A percentile compares a stretch with the other conserved stretches of the same genome.
phyloP scores from a whole-genome alignment of 2,113 vertebrate genomes.

The Megaceryle torquata region DNA sequence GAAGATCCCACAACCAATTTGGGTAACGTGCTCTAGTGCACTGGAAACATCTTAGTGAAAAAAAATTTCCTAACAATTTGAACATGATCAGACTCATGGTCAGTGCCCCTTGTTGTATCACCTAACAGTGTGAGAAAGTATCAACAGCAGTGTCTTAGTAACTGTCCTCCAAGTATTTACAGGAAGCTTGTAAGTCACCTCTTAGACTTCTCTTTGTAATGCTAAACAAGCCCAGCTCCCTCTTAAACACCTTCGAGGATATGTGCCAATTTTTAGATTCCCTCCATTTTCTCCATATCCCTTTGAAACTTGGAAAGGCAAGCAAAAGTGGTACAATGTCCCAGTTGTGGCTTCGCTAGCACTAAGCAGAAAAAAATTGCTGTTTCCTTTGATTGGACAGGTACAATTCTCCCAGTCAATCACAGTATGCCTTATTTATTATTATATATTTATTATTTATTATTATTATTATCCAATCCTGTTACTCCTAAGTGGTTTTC shows the following conservation, averaged over 20 bases:
- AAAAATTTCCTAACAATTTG: neutral
- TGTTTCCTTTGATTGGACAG: neutral
- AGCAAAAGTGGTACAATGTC: neutral
- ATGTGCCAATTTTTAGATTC: neutral
- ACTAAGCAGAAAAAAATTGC: neutral
- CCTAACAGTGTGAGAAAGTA: neutral
- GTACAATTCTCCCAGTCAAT: neutral
- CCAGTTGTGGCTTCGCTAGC: neutral
- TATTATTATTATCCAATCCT: neutral
- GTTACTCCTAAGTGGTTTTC: neutral
- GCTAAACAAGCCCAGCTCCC: neutral
- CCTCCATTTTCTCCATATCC: neutral
- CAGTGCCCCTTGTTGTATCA: neutral
- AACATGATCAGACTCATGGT: neutral
- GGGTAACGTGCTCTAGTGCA: neutral
- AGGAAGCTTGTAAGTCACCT: neutral
- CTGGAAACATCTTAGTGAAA: neutral
- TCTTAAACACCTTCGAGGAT: neutral
- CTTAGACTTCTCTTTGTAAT: neutral
- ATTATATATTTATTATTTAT: neutral
- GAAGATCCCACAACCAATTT: neutral
- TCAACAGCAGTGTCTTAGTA: neutral
- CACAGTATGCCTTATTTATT: neutral
- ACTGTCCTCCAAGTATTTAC: neutral
- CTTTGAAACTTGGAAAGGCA: neutral